phyloP scores from a whole-genome alignment of 2,113 vertebrate species.

The Glaucomys volans region DNA sequence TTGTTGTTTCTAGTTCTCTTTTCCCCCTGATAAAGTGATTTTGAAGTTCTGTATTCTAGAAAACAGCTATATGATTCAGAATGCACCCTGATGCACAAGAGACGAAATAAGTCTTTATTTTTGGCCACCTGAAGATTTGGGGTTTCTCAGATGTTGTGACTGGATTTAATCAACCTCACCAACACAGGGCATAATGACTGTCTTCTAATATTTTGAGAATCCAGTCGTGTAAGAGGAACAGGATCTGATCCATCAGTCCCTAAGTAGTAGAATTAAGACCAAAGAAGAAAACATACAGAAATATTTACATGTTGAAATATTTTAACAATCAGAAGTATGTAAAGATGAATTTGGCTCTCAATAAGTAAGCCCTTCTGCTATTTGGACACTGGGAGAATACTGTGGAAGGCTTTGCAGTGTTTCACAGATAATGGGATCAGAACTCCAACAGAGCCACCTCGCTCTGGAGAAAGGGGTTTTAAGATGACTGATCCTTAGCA shows the following conservation, averaged over 20 bases:
- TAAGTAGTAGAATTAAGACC: background rate
- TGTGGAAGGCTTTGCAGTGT: background rate
- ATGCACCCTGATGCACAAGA: background rate
- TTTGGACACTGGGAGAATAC: background rate
- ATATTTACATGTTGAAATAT: background rate
- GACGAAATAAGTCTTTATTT: background rate
- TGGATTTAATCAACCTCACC: background rate
- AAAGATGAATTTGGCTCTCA: background rate
- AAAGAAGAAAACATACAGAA: background rate
- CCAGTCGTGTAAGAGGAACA: background rate
- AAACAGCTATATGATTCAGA: background rate
- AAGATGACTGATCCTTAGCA: background rate
- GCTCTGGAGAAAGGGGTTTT: background rate
- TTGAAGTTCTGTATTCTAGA: background rate
- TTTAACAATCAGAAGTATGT: background rate
- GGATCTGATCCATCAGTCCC: background rate
- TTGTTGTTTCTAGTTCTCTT: background rate
- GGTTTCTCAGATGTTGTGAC: background rate
- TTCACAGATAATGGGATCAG: background rate
- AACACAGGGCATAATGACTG: background rate
- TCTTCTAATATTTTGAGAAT: background rate
- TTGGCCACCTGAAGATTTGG: background rate
- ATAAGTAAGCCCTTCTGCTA: background rate
- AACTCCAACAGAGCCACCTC: background rate
- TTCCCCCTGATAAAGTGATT: background rate